Percentiles rank a stretch among this genome's conserved stretches.
Evolutionary conservation across 2,797 vertebrate species (phyloP).

Genomic region (Rhodeus uyekii): DNA sequence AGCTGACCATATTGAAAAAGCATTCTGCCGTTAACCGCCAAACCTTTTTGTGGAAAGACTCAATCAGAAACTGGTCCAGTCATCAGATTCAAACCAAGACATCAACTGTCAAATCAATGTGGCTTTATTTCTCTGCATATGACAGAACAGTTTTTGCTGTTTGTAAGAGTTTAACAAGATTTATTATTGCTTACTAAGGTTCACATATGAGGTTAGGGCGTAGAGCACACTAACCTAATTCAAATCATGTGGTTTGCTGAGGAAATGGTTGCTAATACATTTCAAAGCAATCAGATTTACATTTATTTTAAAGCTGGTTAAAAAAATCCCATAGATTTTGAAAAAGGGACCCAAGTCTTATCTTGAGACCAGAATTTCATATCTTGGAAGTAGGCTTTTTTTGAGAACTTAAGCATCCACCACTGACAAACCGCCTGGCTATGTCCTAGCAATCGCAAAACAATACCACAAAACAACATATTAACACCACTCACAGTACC

Average conservation of each 20-base stretch:
- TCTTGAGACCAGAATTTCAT: not conserved
- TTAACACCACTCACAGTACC: not conserved
- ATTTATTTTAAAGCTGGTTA: not conserved
- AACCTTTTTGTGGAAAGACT: slow-evolving; percentile 33
- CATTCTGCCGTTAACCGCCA: not conserved
- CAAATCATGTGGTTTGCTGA: not conserved
- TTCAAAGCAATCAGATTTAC: not conserved
- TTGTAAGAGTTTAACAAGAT: not conserved
- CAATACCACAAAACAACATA: not conserved
- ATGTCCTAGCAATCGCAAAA: not conserved
- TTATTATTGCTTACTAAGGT: not conserved
- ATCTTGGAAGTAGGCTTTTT: not conserved
- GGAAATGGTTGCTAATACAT: not conserved
- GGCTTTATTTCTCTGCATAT: slow-evolving; percentile 30
- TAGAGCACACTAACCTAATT: not conserved
- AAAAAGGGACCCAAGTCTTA: not conserved
- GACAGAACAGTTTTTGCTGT: not conserved
- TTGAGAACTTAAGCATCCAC: not conserved
- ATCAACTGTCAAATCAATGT: slow-evolving; percentile 39
- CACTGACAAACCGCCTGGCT: not conserved
- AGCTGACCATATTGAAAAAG: not conserved
- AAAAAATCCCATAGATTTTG: not conserved
- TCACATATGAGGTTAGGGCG: not conserved
- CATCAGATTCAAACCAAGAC: slow-evolving; percentile 49
- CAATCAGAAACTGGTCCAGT: slow-evolving; percentile 54